Base-by-base conservation (phyloP, 2,888 invertebrate genomes). In the Brenthis hecate region DNA sequence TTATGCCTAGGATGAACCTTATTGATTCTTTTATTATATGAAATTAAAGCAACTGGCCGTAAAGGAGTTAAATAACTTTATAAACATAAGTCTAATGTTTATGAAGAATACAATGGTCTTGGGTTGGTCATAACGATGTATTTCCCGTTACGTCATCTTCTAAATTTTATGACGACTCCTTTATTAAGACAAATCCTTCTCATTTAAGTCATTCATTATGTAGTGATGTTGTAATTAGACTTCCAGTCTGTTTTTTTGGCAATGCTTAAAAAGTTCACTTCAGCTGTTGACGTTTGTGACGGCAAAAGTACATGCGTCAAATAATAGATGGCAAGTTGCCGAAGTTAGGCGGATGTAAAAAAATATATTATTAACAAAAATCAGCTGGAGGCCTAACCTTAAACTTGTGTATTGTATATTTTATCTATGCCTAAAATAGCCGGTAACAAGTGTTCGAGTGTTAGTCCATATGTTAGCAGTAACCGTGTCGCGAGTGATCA, bases 391-490 rank as follows among this genome's bases (percentile, higher is more conserved):
- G 78, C 61, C 73, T 80, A 80, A 79, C 80, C 79, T 82, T 81
- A 78, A 81, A 83, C 78, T 84, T 81, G 76, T 77, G 67, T 76
- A 75, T 78, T 80, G 36, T 48, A 16, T 55, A 19, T 19, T 19
- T 50, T 68, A 61, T 65, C 57, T 56, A 62, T 36, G 68, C 73
- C 77, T 80, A 81, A 80, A 82, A 79, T 80, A 80, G 75, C 70
- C 64, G 66, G 67, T 74, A 77, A 74, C 80, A 80, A 84, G 79
- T 84, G 81, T 81, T 50, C 6, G 16, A 43, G 36, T 43, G n/a
- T 28, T 36, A 75, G 76, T 79, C 78, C 88, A 88, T 79, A 81
- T 89, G 89, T 85, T 82, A 73, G 77, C 82, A 81, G 81, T 87
- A 65, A 68, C 66, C 43, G 48, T 65, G 71, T 69, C 66, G 68